Percentiles rank a stretch among this genome's conserved stretches.
phyloP scores from a whole-genome alignment of 1,140 invertebrate species.

The Drosophila biarmipes region DNA sequence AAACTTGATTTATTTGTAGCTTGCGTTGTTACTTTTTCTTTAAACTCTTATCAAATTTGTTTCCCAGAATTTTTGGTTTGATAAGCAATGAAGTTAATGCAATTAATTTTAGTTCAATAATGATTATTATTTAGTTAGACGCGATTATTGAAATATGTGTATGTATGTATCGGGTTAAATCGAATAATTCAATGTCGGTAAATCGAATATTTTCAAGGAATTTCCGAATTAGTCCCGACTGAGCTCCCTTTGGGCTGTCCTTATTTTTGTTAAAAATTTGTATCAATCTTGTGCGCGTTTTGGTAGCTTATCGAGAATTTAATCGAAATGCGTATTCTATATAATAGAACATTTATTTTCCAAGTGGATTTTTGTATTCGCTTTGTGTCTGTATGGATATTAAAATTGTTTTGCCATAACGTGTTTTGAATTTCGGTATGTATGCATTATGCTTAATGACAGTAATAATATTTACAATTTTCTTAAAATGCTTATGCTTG shows the following conservation, averaged over 20 bases:
- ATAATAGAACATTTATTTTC: slow-evolving; percentile 62
- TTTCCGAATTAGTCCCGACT: slow-evolving; percentile 18
- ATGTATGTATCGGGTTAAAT: slow-evolving; percentile 48
- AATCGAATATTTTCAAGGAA: slow-evolving; percentile 11
- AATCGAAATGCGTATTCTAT: slow-evolving; percentile 40
- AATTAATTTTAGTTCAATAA: slow-evolving; percentile 62
- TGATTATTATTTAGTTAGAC: slow-evolving; percentile 52
- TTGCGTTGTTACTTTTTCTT: slow-evolving; percentile 25
- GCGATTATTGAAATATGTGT: slow-evolving; percentile 57
- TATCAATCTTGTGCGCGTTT: slow-evolving; percentile 72
- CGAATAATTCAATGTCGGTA: slow-evolving; percentile 24
- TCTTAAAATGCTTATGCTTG: slow-evolving; percentile 1
- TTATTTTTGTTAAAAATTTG: slow-evolving; percentile 34
- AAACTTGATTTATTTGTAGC: slow-evolving; percentile 10
- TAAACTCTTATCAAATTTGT: slow-evolving; percentile 63
- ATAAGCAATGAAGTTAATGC: slow-evolving; percentile 56
- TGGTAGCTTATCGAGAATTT: slow-evolving; percentile 53
- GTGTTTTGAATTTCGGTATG: slow-evolving; percentile 1
- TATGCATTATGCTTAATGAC: slow-evolving; percentile 34
- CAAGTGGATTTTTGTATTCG: slow-evolving; percentile 28
- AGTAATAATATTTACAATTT: slow-evolving; percentile 41
- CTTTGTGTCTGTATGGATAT: slow-evolving; percentile 50
- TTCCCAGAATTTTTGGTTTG: slow-evolving; percentile 12
- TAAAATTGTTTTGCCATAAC: slow-evolving; percentile 44
- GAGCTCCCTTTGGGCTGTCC: slow-evolving; percentile 20